These are phyloP conservation scores for Mormyrops attenuatus DNA, from an alignment of 2,797 vertebrate genomes.

Conservation along the genomic window DNA sequence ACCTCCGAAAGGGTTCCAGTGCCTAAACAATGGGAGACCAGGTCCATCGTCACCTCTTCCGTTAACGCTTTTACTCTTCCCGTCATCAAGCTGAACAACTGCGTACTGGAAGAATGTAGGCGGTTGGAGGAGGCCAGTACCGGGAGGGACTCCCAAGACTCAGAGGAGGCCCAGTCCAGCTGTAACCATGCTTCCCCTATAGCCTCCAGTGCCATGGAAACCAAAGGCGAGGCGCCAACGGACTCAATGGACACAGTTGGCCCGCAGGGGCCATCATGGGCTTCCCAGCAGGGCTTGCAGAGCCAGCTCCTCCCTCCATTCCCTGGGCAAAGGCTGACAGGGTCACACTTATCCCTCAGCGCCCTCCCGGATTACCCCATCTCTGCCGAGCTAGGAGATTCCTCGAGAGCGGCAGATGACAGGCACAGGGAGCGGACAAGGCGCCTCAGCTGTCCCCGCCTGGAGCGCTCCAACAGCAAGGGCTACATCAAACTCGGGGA, in stretches of 20 bases:
- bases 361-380: conserved; percentile 61
- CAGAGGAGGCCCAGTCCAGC: conserved; percentile 33
- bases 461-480: conserved; percentile 82
- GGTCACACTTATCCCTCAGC: conserved; percentile 62
- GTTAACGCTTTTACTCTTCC: conserved; percentile 85
- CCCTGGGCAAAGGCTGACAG: conserved; percentile 50
- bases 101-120: conserved; percentile 61
- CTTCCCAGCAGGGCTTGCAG: conserved; percentile 38
- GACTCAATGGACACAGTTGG: conserved; percentile 14
- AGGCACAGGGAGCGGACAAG: conserved; percentile 57
- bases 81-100: conserved; percentile 77
- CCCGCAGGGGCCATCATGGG: background rate
- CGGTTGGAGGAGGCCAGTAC: conserved; percentile 19
- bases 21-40: conserved; percentile 66
- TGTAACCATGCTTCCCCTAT: conserved; percentile 24
- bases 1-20: conserved; percentile 51
- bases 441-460: conserved; percentile 73
- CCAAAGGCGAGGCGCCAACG: conserved; percentile 37
- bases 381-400: conserved; percentile 51
- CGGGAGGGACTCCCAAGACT: conserved; percentile 38
- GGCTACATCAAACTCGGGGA: conserved; percentile 85
- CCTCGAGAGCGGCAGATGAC: conserved; percentile 49
- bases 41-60: conserved; percentile 81
- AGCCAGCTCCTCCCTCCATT: conserved; percentile 54
- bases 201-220: conserved; percentile 18